These are phyloP conservation scores for Argya squamiceps DNA, from an alignment of 2,797 vertebrate species.

Conservation along the genomic window DNA sequence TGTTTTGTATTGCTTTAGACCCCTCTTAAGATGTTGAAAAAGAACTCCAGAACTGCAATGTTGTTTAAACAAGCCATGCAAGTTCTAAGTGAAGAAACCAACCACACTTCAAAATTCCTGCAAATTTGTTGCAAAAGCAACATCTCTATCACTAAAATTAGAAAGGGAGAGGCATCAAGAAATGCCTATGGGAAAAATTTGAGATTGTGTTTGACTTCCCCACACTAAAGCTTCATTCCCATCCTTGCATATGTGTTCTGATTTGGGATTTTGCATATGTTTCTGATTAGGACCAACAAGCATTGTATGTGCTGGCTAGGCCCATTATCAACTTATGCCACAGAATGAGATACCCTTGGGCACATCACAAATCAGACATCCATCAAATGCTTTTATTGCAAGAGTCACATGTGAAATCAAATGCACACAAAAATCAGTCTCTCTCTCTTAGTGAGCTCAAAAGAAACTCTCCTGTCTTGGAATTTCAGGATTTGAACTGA, in stretches of 20 bases:
- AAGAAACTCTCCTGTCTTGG: neutral
- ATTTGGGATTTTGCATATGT: too few relatives aligned
- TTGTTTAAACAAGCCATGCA: neutral
- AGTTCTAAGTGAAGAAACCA: constrained; percentile 9
- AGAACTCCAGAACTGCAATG: neutral
- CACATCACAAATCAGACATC: neutral
- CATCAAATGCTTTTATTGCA: neutral
- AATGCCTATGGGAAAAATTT: neutral
- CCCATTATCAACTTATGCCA: neutral
- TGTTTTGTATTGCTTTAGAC: neutral
- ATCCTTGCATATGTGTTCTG: neutral
- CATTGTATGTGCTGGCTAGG: neutral
- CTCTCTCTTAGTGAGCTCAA: neutral
- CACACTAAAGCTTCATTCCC: neutral
- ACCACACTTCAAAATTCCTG: neutral
- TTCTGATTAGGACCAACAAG: neutral
- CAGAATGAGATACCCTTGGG: neutral
- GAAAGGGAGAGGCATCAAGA: neutral
- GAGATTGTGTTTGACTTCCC: neutral
- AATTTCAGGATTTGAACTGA: neutral
- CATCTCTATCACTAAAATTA: neutral
- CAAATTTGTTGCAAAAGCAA: constrained; percentile 11
- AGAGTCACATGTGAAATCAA: neutral
- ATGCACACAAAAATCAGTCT: neutral
- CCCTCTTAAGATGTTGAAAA: constrained; percentile 4